Conservation (phyloP, 2,888 invertebrate species). For the Drosophila phalerata region DNA sequence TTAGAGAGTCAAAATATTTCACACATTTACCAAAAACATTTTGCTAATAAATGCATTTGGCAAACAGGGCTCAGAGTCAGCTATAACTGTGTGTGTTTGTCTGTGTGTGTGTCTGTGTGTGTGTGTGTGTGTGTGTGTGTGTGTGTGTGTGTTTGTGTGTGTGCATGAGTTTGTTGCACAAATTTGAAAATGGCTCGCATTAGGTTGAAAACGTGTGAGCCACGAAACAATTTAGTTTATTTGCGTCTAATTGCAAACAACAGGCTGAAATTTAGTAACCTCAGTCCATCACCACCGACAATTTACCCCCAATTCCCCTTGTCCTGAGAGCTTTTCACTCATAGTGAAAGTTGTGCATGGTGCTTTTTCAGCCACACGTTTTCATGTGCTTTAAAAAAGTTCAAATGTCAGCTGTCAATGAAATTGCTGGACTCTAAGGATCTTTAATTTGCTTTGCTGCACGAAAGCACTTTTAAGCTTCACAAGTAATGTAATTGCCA, state of each 20-base stretch:
- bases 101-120: constrained; percentile 16
- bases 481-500: too few relatives aligned
- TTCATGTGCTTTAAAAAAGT: neutral
- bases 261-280: constrained; percentile 35
- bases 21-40: constrained; percentile 62
- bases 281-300: neutral
- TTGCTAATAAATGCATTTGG: constrained; percentile 60
- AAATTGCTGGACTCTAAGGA: neutral
- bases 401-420: neutral
- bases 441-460: neutral
- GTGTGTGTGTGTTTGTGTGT: constrained; percentile 22
- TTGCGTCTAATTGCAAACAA: constrained; percentile 63
- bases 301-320: neutral
- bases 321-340: neutral
- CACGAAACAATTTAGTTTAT: constrained; percentile 76
- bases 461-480: neutral
- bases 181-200: constrained; percentile 54
- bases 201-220: constrained; percentile 38
- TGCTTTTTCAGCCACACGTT: neutral
- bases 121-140: constrained; percentile 20
- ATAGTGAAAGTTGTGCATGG: constrained; percentile 20
- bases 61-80: neutral
- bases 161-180: constrained; percentile 35
- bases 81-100: constrained; percentile 1
- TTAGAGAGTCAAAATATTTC: constrained; percentile 66